Evolutionary conservation across 2,888 invertebrate genomes (phyloP), one percentile per base, ranked within the genome.

Genomic region (Clusia tigrina): DNA sequence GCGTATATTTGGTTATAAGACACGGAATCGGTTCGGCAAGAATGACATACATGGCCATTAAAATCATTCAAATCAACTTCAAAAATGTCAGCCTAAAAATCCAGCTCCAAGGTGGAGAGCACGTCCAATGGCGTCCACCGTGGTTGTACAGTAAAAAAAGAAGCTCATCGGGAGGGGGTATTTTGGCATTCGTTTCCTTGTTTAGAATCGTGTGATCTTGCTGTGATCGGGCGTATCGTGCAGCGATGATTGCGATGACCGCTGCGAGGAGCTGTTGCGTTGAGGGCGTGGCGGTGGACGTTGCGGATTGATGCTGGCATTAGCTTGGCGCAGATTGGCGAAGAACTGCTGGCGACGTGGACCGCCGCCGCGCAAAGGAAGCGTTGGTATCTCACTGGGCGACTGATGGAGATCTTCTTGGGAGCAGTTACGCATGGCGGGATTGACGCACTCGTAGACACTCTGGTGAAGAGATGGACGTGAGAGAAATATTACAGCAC

Each of bases 361-460:
- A 0, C 81, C 81, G 38, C 79, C 79, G 51, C 81, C 81, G 12
- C 84, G 79, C 42, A 84, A 65, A 1, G 84, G 84, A 60, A 84
- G 69, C 2, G 84, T 84, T 37, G 84, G 84, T 53, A 83, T 83
- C 73, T 84, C 84, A 62, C 82, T 83, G n/a, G 83, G 83, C 6
- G 83, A 82, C 60, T 81, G 82, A 64, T 80, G 80, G 12, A 80
- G 70, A 48, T 83, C 82, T 24, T 83, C 81, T 56, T 83, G 80
- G 2, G 82, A 75, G 38, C 81, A 82, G 61, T 81, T 78, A 1
- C 84, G 79, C 84, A 84, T 83, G 58, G 87, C 86, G 57, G 87
- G 84, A 75, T 87, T 87, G 0, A 87, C 86, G 71, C 87, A 87
- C 76, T 87, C 87, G 66, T 87, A 87, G 53, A 87, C 85, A 48